Evolutionary conservation across 2,113 vertebrate species (phyloP).

Genomic region (Chionodraco myersi): DNA sequence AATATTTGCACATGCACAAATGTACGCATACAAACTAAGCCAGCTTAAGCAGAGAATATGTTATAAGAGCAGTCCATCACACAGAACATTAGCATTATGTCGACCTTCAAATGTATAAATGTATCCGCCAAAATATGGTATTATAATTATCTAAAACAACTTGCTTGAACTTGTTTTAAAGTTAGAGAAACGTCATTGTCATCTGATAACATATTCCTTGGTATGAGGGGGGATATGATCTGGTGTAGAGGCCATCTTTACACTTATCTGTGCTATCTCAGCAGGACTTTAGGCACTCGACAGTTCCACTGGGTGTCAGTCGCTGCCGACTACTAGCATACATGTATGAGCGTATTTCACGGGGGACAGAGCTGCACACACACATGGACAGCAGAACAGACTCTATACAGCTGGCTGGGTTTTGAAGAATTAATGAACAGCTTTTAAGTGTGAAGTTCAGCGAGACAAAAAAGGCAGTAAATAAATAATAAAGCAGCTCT

Average conservation of each 20-base stretch:
- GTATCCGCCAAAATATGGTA: background rate
- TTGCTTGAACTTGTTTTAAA: background rate
- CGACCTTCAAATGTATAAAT: background rate
- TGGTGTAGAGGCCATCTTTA: background rate
- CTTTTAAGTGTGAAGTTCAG: slow-evolving; percentile 27
- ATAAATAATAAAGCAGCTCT: slow-evolving; percentile 42
- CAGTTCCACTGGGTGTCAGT: background rate
- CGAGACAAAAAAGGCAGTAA: slow-evolving; percentile 16
- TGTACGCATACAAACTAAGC: background rate
- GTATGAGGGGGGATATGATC: background rate
- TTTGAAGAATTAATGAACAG: slow-evolving; percentile 33
- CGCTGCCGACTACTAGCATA: background rate
- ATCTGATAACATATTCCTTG: background rate
- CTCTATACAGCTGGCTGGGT: background rate
- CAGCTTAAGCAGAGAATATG: background rate
- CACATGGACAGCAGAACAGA: background rate
- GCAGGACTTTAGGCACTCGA: background rate
- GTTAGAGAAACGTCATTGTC: background rate
- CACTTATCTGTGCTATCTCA: background rate
- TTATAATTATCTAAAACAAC: background rate
- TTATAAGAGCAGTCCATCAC: background rate
- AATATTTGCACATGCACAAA: background rate
- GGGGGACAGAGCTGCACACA: background rate
- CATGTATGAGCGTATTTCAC: slow-evolving; percentile 4
- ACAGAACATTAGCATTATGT: background rate